Evolutionary conservation across 2,888 invertebrate species (phyloP).

Genomic region (Drosophila diplacantha): DNA sequence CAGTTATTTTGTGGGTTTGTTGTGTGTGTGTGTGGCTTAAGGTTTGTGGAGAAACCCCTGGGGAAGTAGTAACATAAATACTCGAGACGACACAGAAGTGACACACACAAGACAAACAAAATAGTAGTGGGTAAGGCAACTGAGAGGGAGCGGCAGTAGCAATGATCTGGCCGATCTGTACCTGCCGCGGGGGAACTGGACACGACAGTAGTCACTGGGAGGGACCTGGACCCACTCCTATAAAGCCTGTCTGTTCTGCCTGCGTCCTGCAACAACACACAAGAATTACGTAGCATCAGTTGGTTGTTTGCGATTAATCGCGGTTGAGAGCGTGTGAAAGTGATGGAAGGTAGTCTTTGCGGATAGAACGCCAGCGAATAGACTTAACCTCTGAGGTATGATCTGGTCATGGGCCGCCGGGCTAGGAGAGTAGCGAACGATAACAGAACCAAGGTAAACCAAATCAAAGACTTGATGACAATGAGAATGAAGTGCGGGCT

Average conservation of each 20-base stretch:
- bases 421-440: not conserved
- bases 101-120: conserved; percentile 9
- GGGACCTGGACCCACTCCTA: conserved; percentile 21
- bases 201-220: conserved; percentile 5
- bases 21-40: conserved; percentile 2
- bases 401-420: conserved; percentile 8
- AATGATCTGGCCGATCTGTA: conserved; percentile 7
- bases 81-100: conserved; percentile 14
- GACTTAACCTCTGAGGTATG: conserved; percentile 29
- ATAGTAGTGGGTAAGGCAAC: conserved; percentile 3
- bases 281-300: conserved; percentile 27
- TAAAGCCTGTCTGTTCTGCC: conserved; percentile 29
- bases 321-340: conserved; percentile 2
- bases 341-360: conserved; percentile 6
- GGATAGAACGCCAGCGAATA: conserved; percentile 8
- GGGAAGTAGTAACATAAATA: conserved; percentile 6
- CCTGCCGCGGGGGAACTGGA: conserved; percentile 1
- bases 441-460: conserved; percentile 6
- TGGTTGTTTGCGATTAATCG: conserved; percentile 1
- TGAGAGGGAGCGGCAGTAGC: conserved; percentile 11
- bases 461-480: conserved; percentile 6
- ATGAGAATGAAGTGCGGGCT: not conserved
- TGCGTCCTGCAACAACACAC: conserved; percentile 43
- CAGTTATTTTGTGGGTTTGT: conserved; percentile 3
- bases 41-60: not conserved